Percentiles rank a stretch among this genome's conserved stretches.
phyloP scores from a whole-genome alignment of 2,888 invertebrate genomes.

The Platycheirus albimanus region DNA sequence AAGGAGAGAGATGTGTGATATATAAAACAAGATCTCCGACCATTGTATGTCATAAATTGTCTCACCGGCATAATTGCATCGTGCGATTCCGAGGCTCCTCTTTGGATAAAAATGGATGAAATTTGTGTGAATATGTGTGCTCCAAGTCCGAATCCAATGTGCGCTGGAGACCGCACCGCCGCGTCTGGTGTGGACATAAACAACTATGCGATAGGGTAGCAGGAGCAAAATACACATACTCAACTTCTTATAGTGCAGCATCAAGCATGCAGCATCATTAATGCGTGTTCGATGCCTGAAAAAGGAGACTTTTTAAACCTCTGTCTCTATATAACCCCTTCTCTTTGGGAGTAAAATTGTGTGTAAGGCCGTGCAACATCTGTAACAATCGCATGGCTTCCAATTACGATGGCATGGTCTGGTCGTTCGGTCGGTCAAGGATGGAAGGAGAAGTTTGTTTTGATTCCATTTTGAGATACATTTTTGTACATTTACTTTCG shows the following conservation, averaged over 20 bases:
- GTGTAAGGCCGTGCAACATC: conserved; percentile 48
- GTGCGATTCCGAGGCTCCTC: conserved; percentile 53
- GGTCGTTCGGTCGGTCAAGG: no score
- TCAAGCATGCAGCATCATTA: conserved; percentile 67
- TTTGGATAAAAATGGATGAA: conserved; percentile 27
- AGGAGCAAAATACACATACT: conserved; percentile 13
- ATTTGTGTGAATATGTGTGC: conserved; percentile 25
- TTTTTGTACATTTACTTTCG: conserved; percentile 10
- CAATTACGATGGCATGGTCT: conserved; percentile 63
- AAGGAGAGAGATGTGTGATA: conserved; percentile 69
- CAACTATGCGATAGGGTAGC: conserved; percentile 53
- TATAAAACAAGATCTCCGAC: conserved; percentile 75
- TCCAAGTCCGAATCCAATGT: not conserved
- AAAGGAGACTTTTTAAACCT: conserved; percentile 39
- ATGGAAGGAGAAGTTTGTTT: conserved; percentile 16
- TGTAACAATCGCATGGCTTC: conserved; percentile 61
- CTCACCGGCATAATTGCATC: conserved; percentile 76
- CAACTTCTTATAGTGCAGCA: conserved; percentile 31
- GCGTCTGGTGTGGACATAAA: conserved; percentile 45
- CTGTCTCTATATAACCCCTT: conserved; percentile 40
- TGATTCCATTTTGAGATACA: conserved; percentile 8
- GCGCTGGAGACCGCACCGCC: conserved; percentile 13
- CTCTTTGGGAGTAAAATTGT: conserved; percentile 57
- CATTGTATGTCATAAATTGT: conserved; percentile 76
- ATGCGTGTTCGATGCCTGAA: conserved; percentile 55